Evolutionary conservation across 2,113 vertebrate species (phyloP).

Genomic region (Semicossyphus pulcher): DNA sequence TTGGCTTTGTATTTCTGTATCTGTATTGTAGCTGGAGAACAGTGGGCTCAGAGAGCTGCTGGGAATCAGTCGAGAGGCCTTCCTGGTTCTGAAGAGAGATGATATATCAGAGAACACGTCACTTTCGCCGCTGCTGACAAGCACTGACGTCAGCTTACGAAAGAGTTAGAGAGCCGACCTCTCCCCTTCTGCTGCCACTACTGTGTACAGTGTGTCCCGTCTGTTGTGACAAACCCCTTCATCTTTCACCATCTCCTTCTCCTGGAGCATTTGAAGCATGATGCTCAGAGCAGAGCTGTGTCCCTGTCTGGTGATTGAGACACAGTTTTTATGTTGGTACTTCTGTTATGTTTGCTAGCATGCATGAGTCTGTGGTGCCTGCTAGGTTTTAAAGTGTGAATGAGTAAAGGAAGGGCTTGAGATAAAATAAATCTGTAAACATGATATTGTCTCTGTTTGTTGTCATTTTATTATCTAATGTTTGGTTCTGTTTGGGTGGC

Average conservation of each 20-base stretch:
- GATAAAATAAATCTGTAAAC: constrained; percentile 65
- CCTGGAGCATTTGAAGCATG: constrained; percentile 25
- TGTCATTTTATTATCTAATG: neutral
- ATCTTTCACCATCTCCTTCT: neutral
- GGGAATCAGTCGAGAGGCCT: constrained; percentile 95
- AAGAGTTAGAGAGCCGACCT: constrained; percentile 86
- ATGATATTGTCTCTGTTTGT: neutral
- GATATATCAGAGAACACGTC: constrained; percentile 90
- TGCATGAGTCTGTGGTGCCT: constrained; percentile 54
- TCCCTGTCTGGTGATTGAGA: constrained; percentile 19
- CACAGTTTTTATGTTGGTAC: constrained; percentile 28
- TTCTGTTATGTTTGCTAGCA: constrained; percentile 50
- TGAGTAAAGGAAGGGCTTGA: constrained; percentile 53
- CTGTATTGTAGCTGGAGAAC: constrained; percentile 88
- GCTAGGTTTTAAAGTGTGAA: constrained; percentile 57
- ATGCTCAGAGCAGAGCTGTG: constrained; percentile 35
- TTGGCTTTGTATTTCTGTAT: constrained; percentile 4
- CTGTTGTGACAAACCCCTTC: constrained; percentile 28
- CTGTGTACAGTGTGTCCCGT: constrained; percentile 43
- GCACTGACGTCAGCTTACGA: constrained; percentile 89
- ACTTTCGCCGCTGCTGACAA: constrained; percentile 90
- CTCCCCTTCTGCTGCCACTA: constrained; percentile 11
- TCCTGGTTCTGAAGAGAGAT: constrained; percentile 91
- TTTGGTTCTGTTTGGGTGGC: constrained; percentile 3
- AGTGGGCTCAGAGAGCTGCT: constrained; percentile 93